Evolutionary conservation across 2,797 vertebrate species (phyloP), one percentile per base, ranked within the genome.

Genomic region (Neostethus bicornis): DNA sequence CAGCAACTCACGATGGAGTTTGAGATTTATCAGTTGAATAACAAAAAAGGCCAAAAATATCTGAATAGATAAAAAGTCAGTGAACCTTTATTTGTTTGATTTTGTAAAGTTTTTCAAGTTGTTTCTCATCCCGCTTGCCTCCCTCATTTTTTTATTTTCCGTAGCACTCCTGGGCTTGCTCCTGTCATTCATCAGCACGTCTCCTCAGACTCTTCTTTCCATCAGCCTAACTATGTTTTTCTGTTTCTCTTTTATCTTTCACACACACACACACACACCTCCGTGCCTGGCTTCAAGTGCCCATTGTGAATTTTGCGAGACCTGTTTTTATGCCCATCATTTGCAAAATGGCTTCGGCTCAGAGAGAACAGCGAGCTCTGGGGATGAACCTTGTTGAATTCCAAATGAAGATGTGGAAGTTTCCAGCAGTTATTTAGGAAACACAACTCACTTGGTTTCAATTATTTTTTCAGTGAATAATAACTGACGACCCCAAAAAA

Each of bases 311-410:
- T 71, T 74, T 62, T 53, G 31, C 39, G 55, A 42, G 32, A 39
- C 34, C 48, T 72, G 52, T 75, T 79, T 56, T 51, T 47, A 49
- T 17, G 52, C 55, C 66, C n/a, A 70, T 81, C 78, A 80, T 79
- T 70, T 57, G 32, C 51, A 5, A 2, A 21, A 62, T 46, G 41
- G 44, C 56, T 79, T 53, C 66, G 61, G 51, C 49, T 39, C 43
- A 14, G 1, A 21, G 28, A 52, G 62, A 73, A 61, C 42, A 61
- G 42, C 51, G 39, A 60, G 48, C 49, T 51, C 66, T 57, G 44
- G 66, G 61, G 38, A 43, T n/a, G 23, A 26, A 51, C 28, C 51
- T 69, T 55, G 71, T 69, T 80, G 39, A 86, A 72, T 74, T 57
- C 49, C 25, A 56, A 63, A 75, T 74, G 35, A 66, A 74, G 61